A percentile compares a stretch with the other conserved stretches of the same genome.
phyloP scores from a whole-genome alignment of 2,888 invertebrate genomes.

The Campopleginae sp. region DNA sequence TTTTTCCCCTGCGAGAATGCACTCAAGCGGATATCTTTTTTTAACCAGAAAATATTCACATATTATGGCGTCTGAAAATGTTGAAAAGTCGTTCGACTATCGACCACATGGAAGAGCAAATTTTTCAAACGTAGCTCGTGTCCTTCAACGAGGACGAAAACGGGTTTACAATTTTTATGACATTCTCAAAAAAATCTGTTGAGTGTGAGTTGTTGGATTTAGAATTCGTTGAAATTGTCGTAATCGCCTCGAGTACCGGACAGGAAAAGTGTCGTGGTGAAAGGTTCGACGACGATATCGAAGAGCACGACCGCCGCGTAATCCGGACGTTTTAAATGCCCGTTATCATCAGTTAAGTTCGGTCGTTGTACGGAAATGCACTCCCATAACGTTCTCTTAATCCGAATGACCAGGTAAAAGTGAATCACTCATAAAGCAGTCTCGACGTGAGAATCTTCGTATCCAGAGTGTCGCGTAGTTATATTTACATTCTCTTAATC shows the following conservation, averaged over 20 bases:
- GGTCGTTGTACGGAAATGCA: constrained; percentile 9
- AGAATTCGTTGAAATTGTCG: neutral
- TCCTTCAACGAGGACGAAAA: neutral
- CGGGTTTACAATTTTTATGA: constrained; percentile 1
- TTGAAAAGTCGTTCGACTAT: neutral
- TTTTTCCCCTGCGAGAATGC: neutral
- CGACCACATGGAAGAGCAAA: neutral
- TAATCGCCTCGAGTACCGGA: neutral
- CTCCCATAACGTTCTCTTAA: constrained; percentile 50
- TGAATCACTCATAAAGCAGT: constrained; percentile 37
- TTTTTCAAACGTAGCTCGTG: neutral
- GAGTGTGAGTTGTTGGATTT: neutral
- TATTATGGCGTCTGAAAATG: neutral
- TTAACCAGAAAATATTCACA: neutral
- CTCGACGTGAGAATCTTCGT: neutral
- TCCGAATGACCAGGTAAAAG: constrained; percentile 56
- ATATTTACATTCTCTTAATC: neutral
- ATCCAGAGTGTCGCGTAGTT: neutral
- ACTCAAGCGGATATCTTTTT: neutral
- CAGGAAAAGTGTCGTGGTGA: constrained; percentile 57
- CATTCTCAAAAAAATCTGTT: neutral
- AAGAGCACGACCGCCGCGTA: constrained; percentile 50
- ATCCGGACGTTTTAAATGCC: constrained; percentile 31
- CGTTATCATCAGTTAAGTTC: neutral
- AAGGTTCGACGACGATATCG: constrained; percentile 58